phyloP scores from a whole-genome alignment of 2,888 invertebrate genomes.

The Reticulitermes lucifugus region DNA sequence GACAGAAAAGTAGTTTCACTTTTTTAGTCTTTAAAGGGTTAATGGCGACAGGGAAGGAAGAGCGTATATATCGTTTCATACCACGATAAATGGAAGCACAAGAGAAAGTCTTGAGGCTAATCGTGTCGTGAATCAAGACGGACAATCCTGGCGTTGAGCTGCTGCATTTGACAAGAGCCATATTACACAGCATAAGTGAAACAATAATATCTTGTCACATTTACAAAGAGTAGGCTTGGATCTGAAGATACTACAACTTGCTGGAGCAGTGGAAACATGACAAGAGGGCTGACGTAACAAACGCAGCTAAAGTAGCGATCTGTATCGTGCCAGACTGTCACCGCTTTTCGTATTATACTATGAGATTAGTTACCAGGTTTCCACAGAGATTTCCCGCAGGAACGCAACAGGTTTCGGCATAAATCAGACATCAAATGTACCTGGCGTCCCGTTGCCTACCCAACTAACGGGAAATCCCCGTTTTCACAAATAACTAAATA shows the following conservation, averaged over 20 bases:
- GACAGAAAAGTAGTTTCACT: too few species aligned
- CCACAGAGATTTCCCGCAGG: background rate
- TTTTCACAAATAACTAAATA: too few species aligned
- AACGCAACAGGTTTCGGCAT: conserved; percentile 5
- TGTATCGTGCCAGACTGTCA: background rate
- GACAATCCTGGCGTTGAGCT: background rate
- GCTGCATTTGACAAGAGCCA: background rate
- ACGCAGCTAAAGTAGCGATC: background rate
- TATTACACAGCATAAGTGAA: background rate
- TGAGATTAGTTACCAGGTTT: background rate
- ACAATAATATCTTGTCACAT: background rate
- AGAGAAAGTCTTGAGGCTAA: too few species aligned
- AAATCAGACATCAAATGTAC: background rate
- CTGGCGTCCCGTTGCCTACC: background rate
- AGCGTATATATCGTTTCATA: too few species aligned
- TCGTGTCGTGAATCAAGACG: background rate
- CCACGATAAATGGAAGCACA: too few species aligned
- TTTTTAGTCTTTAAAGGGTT: too few species aligned
- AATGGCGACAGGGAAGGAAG: too few species aligned
- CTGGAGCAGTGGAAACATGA: background rate
- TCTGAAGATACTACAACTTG: background rate
- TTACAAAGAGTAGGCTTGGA: background rate
- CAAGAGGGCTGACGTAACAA: background rate
- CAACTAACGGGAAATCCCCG: too few species aligned
- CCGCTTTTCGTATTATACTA: background rate